Base-by-base conservation (phyloP, 2,797 vertebrate species). In the Poecile montanus region DNA sequence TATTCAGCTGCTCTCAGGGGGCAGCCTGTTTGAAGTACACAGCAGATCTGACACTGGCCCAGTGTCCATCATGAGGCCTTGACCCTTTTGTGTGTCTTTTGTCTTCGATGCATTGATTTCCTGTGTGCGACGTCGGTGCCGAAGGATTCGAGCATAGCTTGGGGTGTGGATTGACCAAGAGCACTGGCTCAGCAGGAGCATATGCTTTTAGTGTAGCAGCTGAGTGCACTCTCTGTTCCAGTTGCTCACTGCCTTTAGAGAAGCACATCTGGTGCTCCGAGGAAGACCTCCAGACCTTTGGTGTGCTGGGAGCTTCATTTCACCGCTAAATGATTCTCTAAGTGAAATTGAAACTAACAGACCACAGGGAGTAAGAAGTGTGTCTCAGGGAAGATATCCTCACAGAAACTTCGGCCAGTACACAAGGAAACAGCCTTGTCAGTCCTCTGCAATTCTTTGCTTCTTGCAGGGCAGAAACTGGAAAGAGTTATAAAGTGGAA, bases 201-300 rank as follows among this genome's bases (percentile, higher is more conserved):
- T 13, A 1, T 54, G 20, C 54, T 65, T 76, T 53, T 62, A 54
- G 25, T 58, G 30, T 32, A 47, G 72, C 79, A 67, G 44, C 32
- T 3, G 5, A 78, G 32, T 44, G 36, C 20, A 36, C 20, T 23
- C 47, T 82, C 45, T 78, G 54, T 68, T 85, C 50, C 71, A 60
- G 58, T 72, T 95, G 61, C 48, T 48, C 25, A 9, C 48, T 88
- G 53, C 58, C 78, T 79, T 85, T 29, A 44, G 61, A 90, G 68
- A 85, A 93, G 56, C 11, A 3, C 1, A 1, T 45, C 72, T 62
- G 83, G 38, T 81, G 19, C 14, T 34, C 50, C 0, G 0, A 19
- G 47, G 58, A 80, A 30, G 19, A 71, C 30, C 16, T 92, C 29
- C 38, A 80, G 48, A 51, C n/a, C 76, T 56, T 45, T 0, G 0